phyloP scores from a whole-genome alignment of 2,113 vertebrate species.

The Rhinoptilus africanus region DNA sequence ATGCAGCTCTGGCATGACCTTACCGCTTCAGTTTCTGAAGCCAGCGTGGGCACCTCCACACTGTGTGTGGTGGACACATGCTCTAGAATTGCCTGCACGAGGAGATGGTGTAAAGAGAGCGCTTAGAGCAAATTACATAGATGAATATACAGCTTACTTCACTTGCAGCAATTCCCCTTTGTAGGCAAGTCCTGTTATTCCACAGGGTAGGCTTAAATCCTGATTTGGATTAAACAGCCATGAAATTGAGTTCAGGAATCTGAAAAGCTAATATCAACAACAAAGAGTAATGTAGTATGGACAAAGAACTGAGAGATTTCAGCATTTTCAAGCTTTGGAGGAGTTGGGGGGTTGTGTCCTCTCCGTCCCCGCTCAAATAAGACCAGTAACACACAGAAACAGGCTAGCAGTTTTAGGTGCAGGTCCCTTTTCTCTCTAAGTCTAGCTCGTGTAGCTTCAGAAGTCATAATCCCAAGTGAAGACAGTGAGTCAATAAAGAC shows the following conservation, averaged over 20 bases:
- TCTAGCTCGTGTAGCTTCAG: not conserved
- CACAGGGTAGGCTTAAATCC: not conserved
- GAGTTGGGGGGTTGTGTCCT: not conserved
- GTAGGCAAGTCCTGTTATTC: not conserved
- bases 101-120: not conserved
- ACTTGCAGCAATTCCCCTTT: not conserved
- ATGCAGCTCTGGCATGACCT: not conserved
- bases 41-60: not conserved
- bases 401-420: not conserved
- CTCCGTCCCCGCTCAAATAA: not conserved
- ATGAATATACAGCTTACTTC: not conserved
- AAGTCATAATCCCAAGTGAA: not conserved
- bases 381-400: not conserved
- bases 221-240: not conserved
- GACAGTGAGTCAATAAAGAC: not conserved
- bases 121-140: not conserved
- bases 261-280: not conserved
- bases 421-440: not conserved
- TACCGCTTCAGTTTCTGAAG: not conserved
- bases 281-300: not conserved
- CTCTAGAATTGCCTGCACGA: not conserved
- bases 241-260: not conserved
- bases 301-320: not conserved
- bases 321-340: not conserved
- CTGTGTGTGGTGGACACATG: accelerated